Evolutionary conservation across 1,140 invertebrate species (phyloP), one percentile per base, ranked within the genome.

Genomic region (Oscheius sp.): DNA sequence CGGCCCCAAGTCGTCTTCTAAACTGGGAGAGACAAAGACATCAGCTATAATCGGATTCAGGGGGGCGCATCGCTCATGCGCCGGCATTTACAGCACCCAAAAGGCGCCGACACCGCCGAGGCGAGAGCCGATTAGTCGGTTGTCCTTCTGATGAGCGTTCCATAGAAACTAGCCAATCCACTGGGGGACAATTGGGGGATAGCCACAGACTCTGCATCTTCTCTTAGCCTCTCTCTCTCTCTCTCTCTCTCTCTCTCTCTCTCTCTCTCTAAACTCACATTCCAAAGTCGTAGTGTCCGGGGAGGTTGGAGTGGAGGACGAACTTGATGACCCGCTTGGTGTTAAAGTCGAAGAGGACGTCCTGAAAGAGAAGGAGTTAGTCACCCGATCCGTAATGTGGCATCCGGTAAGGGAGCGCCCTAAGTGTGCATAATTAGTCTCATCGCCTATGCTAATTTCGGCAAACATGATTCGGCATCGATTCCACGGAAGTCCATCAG

Each of bases 221-320:
- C n/a, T n/a, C n/a, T n/a, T n/a, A n/a, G n/a, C n/a, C n/a, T n/a
- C n/a, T n/a, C n/a, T n/a, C n/a, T n/a, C n/a, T n/a, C n/a, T n/a
- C n/a, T n/a, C n/a, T n/a, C n/a, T n/a, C n/a, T n/a, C n/a, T n/a
- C n/a, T n/a, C n/a, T n/a, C n/a, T n/a, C n/a, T n/a, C n/a, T n/a
- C n/a, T n/a, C n/a, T n/a, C n/a, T n/a, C n/a, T n/a, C n/a, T n/a
- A n/a, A 55, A 55, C 85, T 85, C 85, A 96, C 91, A 95, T 97
- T 85, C 97, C 97, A 86, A 98, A 99, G 87, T 98, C 95, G 86
- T 97, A 98, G 87, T 99, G 95, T 1, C 95, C 95, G 20, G 95
- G 95, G 86, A 94, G 96, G 87, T 99, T 99, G 7, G 95, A 97
- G 85, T 98, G 96, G 49, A 99, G 87, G 23, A 99, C 91, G 85